Conservation (phyloP, 2,797 vertebrate genomes). For the Apogon talboti region DNA sequence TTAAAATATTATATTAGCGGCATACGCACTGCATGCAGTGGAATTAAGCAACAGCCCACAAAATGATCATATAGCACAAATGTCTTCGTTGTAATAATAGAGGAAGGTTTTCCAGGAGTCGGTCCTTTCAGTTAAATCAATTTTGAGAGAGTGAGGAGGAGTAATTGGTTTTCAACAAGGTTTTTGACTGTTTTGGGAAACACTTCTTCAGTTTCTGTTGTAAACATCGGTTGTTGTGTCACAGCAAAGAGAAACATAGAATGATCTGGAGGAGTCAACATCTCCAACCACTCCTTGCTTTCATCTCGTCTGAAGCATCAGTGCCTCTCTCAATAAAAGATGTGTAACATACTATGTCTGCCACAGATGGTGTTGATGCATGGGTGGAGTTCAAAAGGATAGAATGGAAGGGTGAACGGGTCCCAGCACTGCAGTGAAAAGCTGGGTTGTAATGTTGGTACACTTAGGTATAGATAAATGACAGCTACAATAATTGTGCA, state of each 20-base stretch:
- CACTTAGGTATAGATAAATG: constrained; percentile 30
- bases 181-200: constrained; percentile 2
- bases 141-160: constrained; percentile 5
- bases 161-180: background rate
- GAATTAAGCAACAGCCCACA: background rate
- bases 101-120: background rate
- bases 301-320: constrained; percentile 15
- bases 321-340: constrained; percentile 43
- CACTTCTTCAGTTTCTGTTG: background rate
- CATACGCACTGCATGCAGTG: background rate
- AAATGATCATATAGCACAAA: background rate
- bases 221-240: background rate
- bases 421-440: constrained; percentile 13
- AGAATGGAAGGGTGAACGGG: constrained; percentile 33
- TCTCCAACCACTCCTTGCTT: constrained; percentile 26
- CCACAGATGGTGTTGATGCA: constrained; percentile 36
- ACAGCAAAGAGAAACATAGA: constrained; percentile 5
- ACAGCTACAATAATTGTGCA: constrained; percentile 19
- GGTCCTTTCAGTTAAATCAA: background rate
- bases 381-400: constrained; percentile 60
- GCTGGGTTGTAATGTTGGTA: background rate
- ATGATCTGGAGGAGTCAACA: constrained; percentile 24
- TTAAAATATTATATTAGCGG: too few relatives aligned
- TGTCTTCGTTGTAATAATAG: background rate
- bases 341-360: constrained; percentile 44